Percentiles rank a stretch among this genome's conserved stretches.
Evolutionary conservation across 2,797 vertebrate species (phyloP).

Genomic region (Oreochromis mossambicus): DNA sequence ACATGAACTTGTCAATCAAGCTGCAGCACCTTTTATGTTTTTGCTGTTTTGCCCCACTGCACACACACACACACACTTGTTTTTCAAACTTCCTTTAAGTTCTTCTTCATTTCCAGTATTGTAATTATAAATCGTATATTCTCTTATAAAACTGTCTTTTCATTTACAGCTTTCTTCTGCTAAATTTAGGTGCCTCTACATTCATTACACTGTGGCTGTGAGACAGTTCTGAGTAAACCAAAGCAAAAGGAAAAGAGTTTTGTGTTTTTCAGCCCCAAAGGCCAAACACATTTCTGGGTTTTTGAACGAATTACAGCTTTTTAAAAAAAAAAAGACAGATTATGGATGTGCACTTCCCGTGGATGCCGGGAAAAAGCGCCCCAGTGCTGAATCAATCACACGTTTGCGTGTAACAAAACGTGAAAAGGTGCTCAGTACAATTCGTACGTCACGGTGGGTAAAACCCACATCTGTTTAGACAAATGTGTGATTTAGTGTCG

Average conservation of each 20-base stretch:
- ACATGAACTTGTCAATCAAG: conserved; percentile 87
- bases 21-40: conserved; percentile 26
- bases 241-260: neutral
- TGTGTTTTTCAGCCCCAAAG: neutral
- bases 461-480: conserved; percentile 67
- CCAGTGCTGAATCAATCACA: neutral
- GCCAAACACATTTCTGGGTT: neutral
- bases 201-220: neutral
- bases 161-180: conserved; percentile 46
- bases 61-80: neutral
- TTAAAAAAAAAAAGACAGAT: neutral
- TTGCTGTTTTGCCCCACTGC: conserved; percentile 6
- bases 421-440: conserved; percentile 29
- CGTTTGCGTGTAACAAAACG: neutral
- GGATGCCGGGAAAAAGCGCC: neutral
- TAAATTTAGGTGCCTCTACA: conserved; percentile 45
- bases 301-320: neutral
- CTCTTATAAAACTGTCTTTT: conserved; percentile 29
- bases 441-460: conserved; percentile 30
- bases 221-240: neutral
- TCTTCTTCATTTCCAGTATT: neutral
- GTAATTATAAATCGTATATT: neutral
- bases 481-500: conserved; percentile 67
- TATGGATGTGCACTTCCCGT: neutral
- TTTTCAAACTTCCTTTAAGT: conserved; percentile 2